These are phyloP conservation scores for Polypedilum vanderplanki DNA, from an alignment of 1,140 invertebrate species.

Conservation along the genomic window DNA sequence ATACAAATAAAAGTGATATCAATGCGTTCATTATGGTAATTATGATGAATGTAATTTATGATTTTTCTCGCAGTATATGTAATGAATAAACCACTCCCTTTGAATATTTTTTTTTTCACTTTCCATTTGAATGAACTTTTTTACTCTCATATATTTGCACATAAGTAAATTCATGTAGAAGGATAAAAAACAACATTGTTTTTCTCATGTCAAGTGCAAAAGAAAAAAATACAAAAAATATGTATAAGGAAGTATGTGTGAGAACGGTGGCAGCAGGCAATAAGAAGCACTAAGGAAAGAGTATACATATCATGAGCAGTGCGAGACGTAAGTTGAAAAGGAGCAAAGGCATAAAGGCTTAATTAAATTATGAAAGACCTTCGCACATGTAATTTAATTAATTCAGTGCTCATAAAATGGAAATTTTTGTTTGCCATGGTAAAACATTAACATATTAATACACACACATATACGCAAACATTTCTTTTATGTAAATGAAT, in stretches of 20 bases:
- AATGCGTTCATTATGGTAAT: no score
- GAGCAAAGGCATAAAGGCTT: constrained; percentile 13
- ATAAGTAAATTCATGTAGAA: neutral
- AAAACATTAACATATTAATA: constrained; percentile 20
- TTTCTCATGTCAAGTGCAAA: constrained; percentile 12
- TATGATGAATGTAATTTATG: no score
- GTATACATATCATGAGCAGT: constrained; percentile 3
- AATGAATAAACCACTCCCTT: no score
- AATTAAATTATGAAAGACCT: constrained; percentile 19
- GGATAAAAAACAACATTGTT: constrained; percentile 11
- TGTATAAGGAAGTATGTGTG: neutral
- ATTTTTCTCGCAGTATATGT: no score
- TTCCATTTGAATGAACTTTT: no score
- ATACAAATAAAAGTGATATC: no score
- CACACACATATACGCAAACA: neutral
- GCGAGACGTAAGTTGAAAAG: neutral
- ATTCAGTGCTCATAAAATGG: neutral
- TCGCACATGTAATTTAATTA: constrained; percentile 19
- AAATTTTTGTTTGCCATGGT: constrained; percentile 18
- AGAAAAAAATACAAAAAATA: neutral
- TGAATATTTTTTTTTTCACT: no score
- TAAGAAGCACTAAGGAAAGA: neutral
- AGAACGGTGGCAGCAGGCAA: neutral
- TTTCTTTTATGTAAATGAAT: no score
- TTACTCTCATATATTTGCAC: no score